phyloP scores from a whole-genome alignment of 2,113 vertebrate species.

The Chaetura pelagica region DNA sequence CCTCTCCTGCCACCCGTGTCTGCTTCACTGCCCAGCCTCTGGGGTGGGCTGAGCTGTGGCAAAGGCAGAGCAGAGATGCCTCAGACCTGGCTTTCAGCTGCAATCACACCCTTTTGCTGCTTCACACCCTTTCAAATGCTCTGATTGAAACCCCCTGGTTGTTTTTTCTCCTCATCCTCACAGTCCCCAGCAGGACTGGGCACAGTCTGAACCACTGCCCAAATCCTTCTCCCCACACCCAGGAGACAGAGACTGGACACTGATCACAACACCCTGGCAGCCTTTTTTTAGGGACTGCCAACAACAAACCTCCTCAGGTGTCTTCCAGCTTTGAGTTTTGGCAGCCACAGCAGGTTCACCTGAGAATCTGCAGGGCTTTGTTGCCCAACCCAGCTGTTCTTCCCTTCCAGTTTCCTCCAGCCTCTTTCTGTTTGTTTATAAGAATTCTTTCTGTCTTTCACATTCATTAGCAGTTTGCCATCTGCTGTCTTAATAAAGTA shows the following conservation, averaged over 20 bases:
- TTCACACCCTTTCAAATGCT: neutral
- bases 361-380: neutral
- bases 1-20: rapidly evolving
- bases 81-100: neutral
- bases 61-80: neutral
- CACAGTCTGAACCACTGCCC: neutral
- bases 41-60: neutral
- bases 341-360: neutral
- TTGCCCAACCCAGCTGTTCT: neutral
- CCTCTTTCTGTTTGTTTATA: slow-evolving; percentile 26
- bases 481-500: slow-evolving; percentile 73
- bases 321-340: neutral
- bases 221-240: neutral
- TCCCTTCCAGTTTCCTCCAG: neutral
- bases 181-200: neutral
- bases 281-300: neutral
- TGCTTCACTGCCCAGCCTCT: neutral
- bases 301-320: neutral
- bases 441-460: slow-evolving; percentile 30
- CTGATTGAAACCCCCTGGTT: too few relatives aligned
- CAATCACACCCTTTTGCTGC: neutral
- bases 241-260: neutral
- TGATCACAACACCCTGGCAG: neutral
- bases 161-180: rapidly evolving
- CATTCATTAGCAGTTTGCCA: slow-evolving; percentile 72